Evolutionary conservation across 2,797 vertebrate genomes (phyloP).

Genomic region (Naso thynnoides): DNA sequence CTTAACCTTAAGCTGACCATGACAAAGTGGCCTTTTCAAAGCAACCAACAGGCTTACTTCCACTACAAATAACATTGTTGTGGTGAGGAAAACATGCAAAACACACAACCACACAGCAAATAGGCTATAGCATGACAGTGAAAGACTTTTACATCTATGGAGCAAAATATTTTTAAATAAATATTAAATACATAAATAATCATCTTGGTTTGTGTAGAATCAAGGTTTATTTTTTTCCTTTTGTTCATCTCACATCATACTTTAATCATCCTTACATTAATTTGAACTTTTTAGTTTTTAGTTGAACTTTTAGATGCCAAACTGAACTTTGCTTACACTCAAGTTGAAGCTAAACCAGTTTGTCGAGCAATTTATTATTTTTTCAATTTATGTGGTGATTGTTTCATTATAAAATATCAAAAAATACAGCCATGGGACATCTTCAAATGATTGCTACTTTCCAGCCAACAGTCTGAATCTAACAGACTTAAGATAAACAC

Average conservation of each 20-base stretch:
- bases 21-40: constrained; percentile 69
- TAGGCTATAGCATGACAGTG: not conserved
- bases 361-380: not conserved
- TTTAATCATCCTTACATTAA: not conserved
- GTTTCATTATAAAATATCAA: not conserved
- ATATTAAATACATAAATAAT: not conserved
- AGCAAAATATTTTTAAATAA: not conserved
- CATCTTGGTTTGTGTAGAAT: not conserved
- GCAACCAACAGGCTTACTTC: constrained; percentile 60
- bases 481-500: too few species aligned
- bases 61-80: constrained; percentile 51
- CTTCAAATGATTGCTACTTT: not conserved
- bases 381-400: not conserved
- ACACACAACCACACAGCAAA: constrained; percentile 3
- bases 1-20: constrained; percentile 77
- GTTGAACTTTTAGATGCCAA: not conserved
- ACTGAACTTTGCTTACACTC: not conserved
- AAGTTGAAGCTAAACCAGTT: not conserved
- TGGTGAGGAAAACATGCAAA: constrained; percentile 16
- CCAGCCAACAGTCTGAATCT: not conserved
- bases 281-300: too few species aligned
- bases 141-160: not conserved
- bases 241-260: not conserved
- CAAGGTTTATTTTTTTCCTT: not conserved
- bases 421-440: not conserved